These are phyloP conservation scores for Pyralis farinalis DNA, from an alignment of 2,888 invertebrate genomes.

Conservation along the genomic window DNA sequence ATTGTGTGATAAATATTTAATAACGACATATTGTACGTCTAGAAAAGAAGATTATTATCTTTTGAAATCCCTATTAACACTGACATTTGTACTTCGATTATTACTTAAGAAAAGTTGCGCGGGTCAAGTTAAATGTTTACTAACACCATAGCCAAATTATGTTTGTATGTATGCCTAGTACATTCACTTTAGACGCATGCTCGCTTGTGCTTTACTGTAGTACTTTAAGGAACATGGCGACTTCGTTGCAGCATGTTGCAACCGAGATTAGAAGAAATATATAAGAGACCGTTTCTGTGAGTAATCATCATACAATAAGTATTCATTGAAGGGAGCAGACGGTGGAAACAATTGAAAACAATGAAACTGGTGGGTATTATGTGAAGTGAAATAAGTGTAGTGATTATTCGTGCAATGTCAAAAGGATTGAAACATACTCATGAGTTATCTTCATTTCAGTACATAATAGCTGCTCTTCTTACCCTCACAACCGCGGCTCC, in stretches of 20 bases:
- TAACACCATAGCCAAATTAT: slow-evolving; percentile 29
- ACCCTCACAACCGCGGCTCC: slow-evolving; percentile 58
- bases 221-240: slow-evolving; percentile 36
- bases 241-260: slow-evolving; percentile 53
- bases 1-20: slow-evolving; percentile 23
- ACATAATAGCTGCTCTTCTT: slow-evolving; percentile 37
- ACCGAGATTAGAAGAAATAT: slow-evolving; percentile 70
- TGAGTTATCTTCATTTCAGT: slow-evolving; percentile 48
- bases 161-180: slow-evolving; percentile 23
- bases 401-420: slow-evolving; percentile 13
- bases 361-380: slow-evolving; percentile 68
- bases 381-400: slow-evolving; percentile 32
- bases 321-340: slow-evolving; percentile 53
- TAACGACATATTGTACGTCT: slow-evolving; percentile 23
- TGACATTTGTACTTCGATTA: slow-evolving; percentile 56
- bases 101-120: slow-evolving; percentile 52
- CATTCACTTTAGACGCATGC: slow-evolving; percentile 29
- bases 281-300: slow-evolving; percentile 66
- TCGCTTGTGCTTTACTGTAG: slow-evolving; percentile 42
- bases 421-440: slow-evolving; percentile 17
- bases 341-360: slow-evolving; percentile 42
- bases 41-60: slow-evolving; percentile 38
- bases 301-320: slow-evolving; percentile 63
- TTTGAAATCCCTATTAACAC: slow-evolving; percentile 59
- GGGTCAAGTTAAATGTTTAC: slow-evolving; percentile 48